Evolutionary conservation across 1,140 invertebrate species (phyloP).

Genomic region (Onthophagus taurus): DNA sequence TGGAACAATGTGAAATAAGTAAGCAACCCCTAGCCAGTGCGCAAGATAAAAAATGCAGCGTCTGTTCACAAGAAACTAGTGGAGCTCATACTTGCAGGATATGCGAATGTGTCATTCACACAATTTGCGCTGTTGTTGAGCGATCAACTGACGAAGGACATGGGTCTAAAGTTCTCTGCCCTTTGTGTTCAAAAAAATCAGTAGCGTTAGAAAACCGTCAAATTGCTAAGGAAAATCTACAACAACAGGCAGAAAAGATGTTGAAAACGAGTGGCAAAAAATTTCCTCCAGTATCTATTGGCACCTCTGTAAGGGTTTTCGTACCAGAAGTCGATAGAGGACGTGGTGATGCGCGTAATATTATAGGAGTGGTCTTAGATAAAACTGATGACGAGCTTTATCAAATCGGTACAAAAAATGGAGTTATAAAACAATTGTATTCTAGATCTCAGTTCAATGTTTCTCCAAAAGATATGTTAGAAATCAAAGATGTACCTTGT

Average conservation of each 20-base stretch:
- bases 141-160: too few species aligned
- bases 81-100: too few species aligned
- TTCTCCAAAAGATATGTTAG: too few species aligned
- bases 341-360: conserved; percentile 4
- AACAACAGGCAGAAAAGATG: conserved; percentile 5
- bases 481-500: not conserved
- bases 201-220: conserved; percentile 3
- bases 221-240: too few species aligned
- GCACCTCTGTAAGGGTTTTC: conserved; percentile 2
- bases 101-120: conserved; percentile 1
- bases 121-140: too few species aligned
- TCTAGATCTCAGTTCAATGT: conserved; percentile 5
- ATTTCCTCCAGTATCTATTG: not conserved
- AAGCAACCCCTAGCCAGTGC: not conserved
- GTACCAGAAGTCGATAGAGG: conserved; percentile 13
- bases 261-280: conserved; percentile 5
- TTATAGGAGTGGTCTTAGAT: conserved; percentile 9
- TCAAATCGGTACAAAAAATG: conserved; percentile 10
- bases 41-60: conserved; percentile 2
- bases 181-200: conserved; percentile 1
- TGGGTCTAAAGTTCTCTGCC: conserved; percentile 2
- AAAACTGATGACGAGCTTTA: conserved; percentile 11
- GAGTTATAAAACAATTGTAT: conserved; percentile 7
- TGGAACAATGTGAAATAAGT: not conserved
- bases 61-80: conserved; percentile 2